Evolutionary conservation across 2,113 vertebrate genomes (phyloP).

Genomic region (Fregata magnificens): DNA sequence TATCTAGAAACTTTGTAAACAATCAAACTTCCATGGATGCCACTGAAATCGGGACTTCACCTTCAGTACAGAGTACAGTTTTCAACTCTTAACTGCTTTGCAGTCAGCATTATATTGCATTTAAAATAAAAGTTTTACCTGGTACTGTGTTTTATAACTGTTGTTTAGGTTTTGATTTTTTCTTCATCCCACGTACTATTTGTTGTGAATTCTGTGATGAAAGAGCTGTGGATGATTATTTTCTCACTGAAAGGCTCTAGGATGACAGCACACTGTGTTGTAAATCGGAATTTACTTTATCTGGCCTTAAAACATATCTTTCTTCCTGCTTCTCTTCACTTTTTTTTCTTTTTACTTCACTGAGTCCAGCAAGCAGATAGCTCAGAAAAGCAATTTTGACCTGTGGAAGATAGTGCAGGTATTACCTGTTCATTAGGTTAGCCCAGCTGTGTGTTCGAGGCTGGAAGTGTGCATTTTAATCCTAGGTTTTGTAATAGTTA

Average conservation of each 20-base stretch:
- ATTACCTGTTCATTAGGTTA: neutral
- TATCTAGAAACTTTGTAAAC: neutral
- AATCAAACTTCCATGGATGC: neutral
- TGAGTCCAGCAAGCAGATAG: neutral
- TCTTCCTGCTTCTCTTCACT: neutral
- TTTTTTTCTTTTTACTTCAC: neutral
- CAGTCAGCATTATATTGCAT: neutral
- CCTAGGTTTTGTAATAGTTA: neutral
- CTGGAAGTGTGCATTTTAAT: neutral
- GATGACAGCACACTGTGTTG: neutral
- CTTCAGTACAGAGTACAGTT: neutral
- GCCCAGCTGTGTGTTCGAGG: neutral
- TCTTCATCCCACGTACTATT: neutral
- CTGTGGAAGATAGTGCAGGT: neutral
- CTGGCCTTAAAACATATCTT: neutral
- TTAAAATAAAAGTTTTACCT: neutral
- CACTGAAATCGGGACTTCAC: neutral
- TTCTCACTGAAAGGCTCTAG: neutral
- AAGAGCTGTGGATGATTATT: neutral
- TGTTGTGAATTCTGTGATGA: neutral
- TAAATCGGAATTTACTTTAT: neutral
- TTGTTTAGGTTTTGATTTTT: neutral
- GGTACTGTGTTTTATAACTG: neutral
- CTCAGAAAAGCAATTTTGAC: neutral
- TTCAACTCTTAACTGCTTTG: neutral